These are phyloP conservation scores for Chaetorhynchus papuensis DNA, from an alignment of 2,113 vertebrate genomes.

Conservation along the genomic window DNA sequence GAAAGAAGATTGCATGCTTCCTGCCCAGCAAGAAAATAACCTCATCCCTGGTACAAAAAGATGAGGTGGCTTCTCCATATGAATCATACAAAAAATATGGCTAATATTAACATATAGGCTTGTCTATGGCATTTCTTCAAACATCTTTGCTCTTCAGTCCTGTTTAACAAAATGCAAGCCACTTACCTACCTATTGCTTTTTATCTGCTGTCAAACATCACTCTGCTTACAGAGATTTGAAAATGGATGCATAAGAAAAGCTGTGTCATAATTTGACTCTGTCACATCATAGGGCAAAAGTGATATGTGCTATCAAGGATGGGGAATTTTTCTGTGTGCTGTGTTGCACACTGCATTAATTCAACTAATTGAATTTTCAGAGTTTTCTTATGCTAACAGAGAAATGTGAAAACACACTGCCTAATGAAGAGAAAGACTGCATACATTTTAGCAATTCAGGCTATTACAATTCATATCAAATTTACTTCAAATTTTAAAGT, in stretches of 20 bases:
- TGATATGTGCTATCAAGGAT: background rate
- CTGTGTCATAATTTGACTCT: slow-evolving; percentile 24
- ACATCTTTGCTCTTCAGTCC: background rate
- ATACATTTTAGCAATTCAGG: slow-evolving; percentile 23
- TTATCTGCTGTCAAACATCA: background rate
- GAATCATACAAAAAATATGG: background rate
- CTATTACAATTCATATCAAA: slow-evolving; percentile 2
- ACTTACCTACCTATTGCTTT: background rate
- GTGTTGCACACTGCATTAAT: slow-evolving; percentile 55
- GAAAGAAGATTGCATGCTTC: background rate
- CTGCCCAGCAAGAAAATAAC: background rate
- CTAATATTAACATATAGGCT: background rate
- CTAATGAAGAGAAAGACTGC: slow-evolving; percentile 39
- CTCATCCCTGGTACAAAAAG: background rate
- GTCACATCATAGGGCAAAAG: background rate
- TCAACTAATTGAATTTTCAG: slow-evolving; percentile 61
- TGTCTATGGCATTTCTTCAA: background rate
- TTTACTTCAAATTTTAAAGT: slow-evolving; percentile 1
- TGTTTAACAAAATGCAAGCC: background rate
- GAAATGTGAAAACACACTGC: slow-evolving; percentile 32
- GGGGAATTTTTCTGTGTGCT: slow-evolving; percentile 8
- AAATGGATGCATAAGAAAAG: slow-evolving; percentile 1
- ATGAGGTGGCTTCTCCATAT: background rate
- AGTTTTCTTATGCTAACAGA: slow-evolving; percentile 43
- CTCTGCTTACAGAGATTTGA: background rate